phyloP scores from a whole-genome alignment of 2,888 invertebrate species.

The Folsomia candida region DNA sequence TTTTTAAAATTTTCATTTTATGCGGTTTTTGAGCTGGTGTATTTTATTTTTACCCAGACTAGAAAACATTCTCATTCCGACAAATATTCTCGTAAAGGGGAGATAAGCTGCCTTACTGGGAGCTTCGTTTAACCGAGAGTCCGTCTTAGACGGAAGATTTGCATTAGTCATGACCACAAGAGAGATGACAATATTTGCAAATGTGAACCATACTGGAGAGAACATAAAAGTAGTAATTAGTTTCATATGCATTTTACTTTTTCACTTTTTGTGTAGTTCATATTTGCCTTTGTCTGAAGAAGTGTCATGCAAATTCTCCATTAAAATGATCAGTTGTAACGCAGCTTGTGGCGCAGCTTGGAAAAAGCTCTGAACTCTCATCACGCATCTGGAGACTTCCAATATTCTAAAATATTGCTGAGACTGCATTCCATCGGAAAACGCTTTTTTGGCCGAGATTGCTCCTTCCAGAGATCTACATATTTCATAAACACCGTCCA shows the following conservation, averaged over 20 bases:
- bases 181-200: conserved; percentile 27
- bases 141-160: conserved; percentile 40
- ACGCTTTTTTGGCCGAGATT: conserved; percentile 13
- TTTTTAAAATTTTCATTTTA: neutral
- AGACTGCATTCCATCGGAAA: conserved; percentile 23
- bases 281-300: conserved; percentile 9
- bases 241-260: no score
- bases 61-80: conserved; percentile 46
- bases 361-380: conserved; percentile 36
- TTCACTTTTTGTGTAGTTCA: neutral
- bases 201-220: conserved; percentile 11
- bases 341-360: conserved; percentile 43
- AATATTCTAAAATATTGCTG: conserved; percentile 29
- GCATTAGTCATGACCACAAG: conserved; percentile 43
- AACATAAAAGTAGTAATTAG: neutral
- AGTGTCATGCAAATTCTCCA: conserved; percentile 22
- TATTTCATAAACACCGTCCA: no score
- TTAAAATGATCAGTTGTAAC: conserved; percentile 32
- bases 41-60: conserved; percentile 43
- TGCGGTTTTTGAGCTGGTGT: no score
- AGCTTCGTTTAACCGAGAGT: conserved; percentile 17
- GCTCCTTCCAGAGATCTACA: conserved; percentile 11
- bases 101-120: conserved; percentile 28
- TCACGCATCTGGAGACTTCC: conserved; percentile 27
- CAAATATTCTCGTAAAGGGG: conserved; percentile 35